phyloP scores from a whole-genome alignment of 2,888 invertebrate genomes.

The Tetragnatha montana region DNA sequence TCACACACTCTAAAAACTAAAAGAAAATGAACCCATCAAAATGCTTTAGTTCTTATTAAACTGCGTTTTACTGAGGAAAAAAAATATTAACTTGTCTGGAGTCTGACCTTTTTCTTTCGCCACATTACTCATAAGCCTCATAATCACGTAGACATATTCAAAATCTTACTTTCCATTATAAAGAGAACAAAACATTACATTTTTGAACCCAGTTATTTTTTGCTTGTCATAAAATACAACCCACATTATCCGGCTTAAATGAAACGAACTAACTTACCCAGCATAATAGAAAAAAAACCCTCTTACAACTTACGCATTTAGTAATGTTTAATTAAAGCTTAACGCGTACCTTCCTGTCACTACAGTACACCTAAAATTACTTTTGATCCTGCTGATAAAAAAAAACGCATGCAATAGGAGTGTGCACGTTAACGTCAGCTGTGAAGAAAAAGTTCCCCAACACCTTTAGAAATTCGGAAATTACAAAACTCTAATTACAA shows the following conservation, averaged over 20 bases:
- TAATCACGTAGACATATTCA: too few species aligned
- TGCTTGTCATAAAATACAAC: neutral
- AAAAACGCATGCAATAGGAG: neutral
- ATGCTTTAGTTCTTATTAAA: too few species aligned
- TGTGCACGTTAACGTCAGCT: neutral
- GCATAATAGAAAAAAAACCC: neutral
- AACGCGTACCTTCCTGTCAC: neutral
- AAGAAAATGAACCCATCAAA: too few species aligned
- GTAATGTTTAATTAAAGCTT: neutral
- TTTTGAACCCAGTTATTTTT: neutral
- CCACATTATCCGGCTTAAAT: neutral
- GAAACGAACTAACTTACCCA: neutral
- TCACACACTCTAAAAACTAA: too few species aligned
- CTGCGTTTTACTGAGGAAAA: too few species aligned
- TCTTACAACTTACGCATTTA: neutral
- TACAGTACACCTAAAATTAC: neutral
- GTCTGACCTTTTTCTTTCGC: too few species aligned
- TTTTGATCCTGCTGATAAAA: slow-evolving; percentile 1
- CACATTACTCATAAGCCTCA: too few species aligned
- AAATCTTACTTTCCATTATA: too few species aligned
- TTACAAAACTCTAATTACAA: slow-evolving; percentile 62
- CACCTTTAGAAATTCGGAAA: slow-evolving; percentile 46
- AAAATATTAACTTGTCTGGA: too few species aligned
- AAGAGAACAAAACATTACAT: too few species aligned
- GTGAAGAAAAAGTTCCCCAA: neutral